These are phyloP conservation scores for Eclectus roratus DNA, from an alignment of 2,113 vertebrate genomes.

Conservation along the genomic window DNA sequence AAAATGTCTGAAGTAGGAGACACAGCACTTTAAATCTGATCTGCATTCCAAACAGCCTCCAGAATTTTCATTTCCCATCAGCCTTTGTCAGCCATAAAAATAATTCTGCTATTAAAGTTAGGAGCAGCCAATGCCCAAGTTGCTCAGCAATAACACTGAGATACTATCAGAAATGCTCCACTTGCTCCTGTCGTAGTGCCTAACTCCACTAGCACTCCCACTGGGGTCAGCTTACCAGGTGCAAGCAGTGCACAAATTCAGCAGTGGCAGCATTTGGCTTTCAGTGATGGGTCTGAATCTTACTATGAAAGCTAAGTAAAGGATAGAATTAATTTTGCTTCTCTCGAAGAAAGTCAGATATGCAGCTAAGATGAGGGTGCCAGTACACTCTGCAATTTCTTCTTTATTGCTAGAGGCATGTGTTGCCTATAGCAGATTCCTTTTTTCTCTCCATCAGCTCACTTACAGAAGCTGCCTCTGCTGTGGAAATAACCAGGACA, in stretches of 20 bases:
- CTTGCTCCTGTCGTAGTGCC: rapidly evolving
- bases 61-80: not conserved
- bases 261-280: not conserved
- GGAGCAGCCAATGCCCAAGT: not conserved
- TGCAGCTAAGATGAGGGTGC: not conserved
- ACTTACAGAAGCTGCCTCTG: not conserved
- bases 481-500: not conserved
- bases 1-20: not conserved
- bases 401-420: not conserved
- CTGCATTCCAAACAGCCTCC: not conserved
- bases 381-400: not conserved
- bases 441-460: not conserved
- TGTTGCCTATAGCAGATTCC: not conserved
- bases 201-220: not conserved
- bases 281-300: not conserved
- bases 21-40: not conserved
- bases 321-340: not conserved
- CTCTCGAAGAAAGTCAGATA: not conserved
- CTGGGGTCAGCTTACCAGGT: not conserved
- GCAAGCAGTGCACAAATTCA: not conserved
- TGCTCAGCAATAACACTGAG: not conserved
- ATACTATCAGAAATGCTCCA: not conserved
- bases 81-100: not conserved
- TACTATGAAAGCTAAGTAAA: not conserved
- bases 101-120: not conserved